Evolutionary conservation across 2,888 invertebrate genomes (phyloP), one percentile per base, ranked within the genome.

Genomic region (Strigamia transsilvanica): DNA sequence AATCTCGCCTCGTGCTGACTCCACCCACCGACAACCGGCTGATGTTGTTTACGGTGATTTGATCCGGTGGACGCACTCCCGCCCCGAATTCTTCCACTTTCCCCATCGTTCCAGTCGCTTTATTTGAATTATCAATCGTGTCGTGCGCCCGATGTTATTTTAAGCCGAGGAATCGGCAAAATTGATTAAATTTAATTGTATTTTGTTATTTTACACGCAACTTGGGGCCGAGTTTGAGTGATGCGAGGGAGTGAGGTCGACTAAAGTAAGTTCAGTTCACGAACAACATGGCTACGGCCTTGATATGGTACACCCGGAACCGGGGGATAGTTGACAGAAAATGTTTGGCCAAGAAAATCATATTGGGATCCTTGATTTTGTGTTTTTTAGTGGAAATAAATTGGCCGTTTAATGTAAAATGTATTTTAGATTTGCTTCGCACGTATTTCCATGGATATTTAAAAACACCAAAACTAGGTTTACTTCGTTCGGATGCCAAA

Each of bases 261-360:
- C 18, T 42, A n/a, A 38, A 7, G 79, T 2, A 38, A 79, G 23
- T 38, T 38, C 79, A 23, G 79, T 42, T 38, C 79, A 73, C 73
- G 73, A 42, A 42, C 41, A 79, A 79, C 79, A 79, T 79, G 79
- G 79, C 79, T 79, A 42, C 79, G 79, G 79, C 79, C 79, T 79
- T 79, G 79, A 42, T 79, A 79, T 73, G 73, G 73, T 73, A 73
- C 73, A 73, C 73, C 73, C 73, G 73, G 73, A 73, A 73, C 73
- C 27, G 73, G 5, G 27, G 73, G 13, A 73, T 73, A 73, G 73
- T 73, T 73, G 73, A 73, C 73, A 73, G 73, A 73, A 73, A 73
- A 73, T 73, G 5, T 73, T 73, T 13, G 0, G 13, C 73, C 13
- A 73, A 27, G 13, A 73, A 73, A 73, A 13, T 32, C 6, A 32